Evolutionary conservation across 2,113 vertebrate genomes (phyloP).

Genomic region (Salvator merianae): DNA sequence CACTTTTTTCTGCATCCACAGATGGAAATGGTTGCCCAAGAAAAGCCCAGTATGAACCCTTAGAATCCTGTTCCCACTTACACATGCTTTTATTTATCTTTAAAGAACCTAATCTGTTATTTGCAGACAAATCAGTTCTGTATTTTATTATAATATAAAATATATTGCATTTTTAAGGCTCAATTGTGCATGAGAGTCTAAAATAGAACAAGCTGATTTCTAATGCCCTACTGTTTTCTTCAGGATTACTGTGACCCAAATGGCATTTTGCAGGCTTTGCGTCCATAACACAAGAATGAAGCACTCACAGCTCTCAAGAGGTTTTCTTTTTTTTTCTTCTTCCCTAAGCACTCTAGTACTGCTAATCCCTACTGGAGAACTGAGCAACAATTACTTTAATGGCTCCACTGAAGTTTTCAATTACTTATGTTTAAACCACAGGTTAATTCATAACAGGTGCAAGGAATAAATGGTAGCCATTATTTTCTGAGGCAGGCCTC

Average conservation of each 20-base stretch:
- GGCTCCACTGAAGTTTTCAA: neutral
- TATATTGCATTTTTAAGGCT: constrained; percentile 21
- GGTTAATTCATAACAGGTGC: neutral
- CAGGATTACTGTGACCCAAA: constrained; percentile 25
- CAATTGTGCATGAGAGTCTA: constrained; percentile 14
- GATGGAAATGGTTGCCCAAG: no score
- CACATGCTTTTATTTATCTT: neutral
- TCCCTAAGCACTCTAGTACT: no score
- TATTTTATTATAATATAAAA: constrained; percentile 31
- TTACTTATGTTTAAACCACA: constrained; percentile 32
- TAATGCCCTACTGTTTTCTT: neutral
- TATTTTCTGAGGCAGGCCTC: neutral
- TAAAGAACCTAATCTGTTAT: no score
- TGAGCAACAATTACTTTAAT: constrained; percentile 16
- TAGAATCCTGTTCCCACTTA: neutral
- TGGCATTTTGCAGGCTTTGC: constrained; percentile 1
- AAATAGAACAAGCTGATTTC: neutral
- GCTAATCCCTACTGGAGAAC: constrained; percentile 11
- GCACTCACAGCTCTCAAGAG: constrained; percentile 32
- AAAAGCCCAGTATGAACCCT: no score
- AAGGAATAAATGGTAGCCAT: neutral
- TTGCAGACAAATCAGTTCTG: neutral
- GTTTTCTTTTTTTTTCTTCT: neutral
- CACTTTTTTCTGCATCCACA: no score
- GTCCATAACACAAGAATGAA: constrained; percentile 19